Conservation (phyloP, 2,888 invertebrate species). For the Pharmacophagus antenor region DNA sequence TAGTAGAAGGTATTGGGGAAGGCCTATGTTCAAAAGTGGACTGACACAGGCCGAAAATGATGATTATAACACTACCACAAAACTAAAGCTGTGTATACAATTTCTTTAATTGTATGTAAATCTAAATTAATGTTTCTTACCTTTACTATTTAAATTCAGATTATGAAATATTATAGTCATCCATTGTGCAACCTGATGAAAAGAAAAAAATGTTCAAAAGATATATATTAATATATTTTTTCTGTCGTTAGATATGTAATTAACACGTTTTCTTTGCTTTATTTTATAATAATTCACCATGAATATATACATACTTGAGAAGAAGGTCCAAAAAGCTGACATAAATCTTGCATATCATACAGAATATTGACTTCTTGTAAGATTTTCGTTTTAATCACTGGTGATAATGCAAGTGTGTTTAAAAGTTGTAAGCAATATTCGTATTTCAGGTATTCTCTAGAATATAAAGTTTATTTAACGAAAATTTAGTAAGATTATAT, state of each 20-base stretch:
- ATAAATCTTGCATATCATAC: constrained; percentile 43
- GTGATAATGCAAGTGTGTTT: constrained; percentile 46
- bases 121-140: constrained; percentile 23
- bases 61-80: no score
- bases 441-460: constrained; percentile 51
- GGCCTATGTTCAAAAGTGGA: no score
- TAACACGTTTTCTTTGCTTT: no score
- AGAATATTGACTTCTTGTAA: constrained; percentile 39
- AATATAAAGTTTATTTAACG: constrained; percentile 10
- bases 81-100: no score
- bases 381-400: constrained; percentile 25
- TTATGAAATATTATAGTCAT: constrained; percentile 55
- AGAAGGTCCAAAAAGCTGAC: constrained; percentile 45
- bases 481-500: neutral
- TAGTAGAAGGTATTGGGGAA: no score
- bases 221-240: neutral
- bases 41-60: no score
- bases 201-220: constrained; percentile 5
- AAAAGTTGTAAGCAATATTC: constrained; percentile 55
- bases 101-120: no score
- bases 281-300: no score
- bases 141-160: constrained; percentile 39
- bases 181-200: constrained; percentile 63
- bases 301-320: constrained; percentile 46
- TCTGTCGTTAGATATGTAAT: no score